Percentiles rank a stretch among this genome's conserved stretches.
These are phyloP conservation scores for Salpingus planirostris DNA, from an alignment of 2,888 invertebrate genomes.

Conservation along the genomic window DNA sequence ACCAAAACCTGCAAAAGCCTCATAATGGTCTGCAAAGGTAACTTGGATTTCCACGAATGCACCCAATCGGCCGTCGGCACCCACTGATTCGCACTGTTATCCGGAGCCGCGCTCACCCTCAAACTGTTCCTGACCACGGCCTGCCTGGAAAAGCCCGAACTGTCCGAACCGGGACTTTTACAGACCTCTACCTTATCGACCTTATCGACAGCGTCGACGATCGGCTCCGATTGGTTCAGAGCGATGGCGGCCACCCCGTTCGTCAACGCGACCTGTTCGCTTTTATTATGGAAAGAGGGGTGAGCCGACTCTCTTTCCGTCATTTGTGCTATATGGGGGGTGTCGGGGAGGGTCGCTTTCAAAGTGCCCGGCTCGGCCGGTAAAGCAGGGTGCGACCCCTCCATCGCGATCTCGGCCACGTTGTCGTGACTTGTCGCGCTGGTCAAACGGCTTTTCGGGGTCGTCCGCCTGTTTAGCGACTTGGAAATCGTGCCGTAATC, in stretches of 20 bases:
- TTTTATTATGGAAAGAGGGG: conserved; percentile 43
- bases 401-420: conserved; percentile 64
- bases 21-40: conserved; percentile 99
- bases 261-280: conserved; percentile 31
- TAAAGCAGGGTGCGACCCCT: conserved; percentile 72
- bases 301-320: conserved; percentile 93
- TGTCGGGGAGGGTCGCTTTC: conserved; percentile 83
- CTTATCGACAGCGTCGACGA: background rate
- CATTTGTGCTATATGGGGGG: conserved; percentile 50
- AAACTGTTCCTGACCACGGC: conserved; percentile 50
- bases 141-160: conserved; percentile 22
- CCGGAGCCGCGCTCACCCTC: conserved; percentile 44
- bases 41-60: conserved; percentile 89
- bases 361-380: conserved; percentile 89
- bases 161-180: no score
- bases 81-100: conserved; percentile 50
- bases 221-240: conserved; percentile 21
- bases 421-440: conserved; percentile 44
- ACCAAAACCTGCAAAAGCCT: conserved; percentile 94
- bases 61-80: conserved; percentile 96
- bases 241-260: conserved; percentile 36
- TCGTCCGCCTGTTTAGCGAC: conserved; percentile 53
- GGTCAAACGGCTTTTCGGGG: conserved; percentile 14
- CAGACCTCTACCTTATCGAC: conserved; percentile 4
- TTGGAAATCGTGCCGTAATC: conserved; percentile 85